These are phyloP conservation scores for Caretta caretta DNA, from an alignment of 2,113 vertebrate genomes.

Conservation along the genomic window DNA sequence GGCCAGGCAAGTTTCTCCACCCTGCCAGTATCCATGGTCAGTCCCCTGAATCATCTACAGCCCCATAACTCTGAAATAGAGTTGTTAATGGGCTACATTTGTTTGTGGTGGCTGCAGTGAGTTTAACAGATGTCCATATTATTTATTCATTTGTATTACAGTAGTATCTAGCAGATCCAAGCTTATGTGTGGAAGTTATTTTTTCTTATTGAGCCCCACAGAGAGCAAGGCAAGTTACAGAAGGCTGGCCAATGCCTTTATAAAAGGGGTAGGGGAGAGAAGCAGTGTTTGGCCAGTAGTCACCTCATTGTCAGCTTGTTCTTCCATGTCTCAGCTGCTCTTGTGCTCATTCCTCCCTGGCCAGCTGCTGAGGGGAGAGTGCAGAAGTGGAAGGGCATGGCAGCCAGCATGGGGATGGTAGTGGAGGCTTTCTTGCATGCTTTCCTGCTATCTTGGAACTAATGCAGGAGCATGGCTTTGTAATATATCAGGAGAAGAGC, in stretches of 20 bases:
- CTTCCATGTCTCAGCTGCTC: not conserved
- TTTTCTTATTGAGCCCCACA: not conserved
- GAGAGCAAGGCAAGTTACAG: not conserved
- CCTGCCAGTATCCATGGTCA: not conserved
- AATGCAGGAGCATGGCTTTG: not conserved
- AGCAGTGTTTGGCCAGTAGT: not conserved
- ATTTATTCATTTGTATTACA: not conserved
- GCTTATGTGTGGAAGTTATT: not conserved
- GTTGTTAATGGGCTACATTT: not conserved
- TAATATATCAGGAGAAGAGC: not conserved
- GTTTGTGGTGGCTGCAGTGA: not conserved
- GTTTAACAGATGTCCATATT: not conserved
- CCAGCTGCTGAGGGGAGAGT: not conserved
- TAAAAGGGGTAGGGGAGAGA: not conserved
- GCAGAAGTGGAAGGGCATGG: too few species aligned
- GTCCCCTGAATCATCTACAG: not conserved
- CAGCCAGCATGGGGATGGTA: not conserved
- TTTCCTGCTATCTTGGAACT: not conserved
- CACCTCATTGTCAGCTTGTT: not conserved
- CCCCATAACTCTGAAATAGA: not conserved
- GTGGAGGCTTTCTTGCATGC: not conserved
- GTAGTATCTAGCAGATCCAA: not conserved
- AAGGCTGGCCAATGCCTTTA: not conserved
- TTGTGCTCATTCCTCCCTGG: not conserved
- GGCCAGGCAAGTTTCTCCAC: not conserved